Evolutionary conservation across 2,888 invertebrate species (phyloP).

Genomic region (Rhagonycha fulva): DNA sequence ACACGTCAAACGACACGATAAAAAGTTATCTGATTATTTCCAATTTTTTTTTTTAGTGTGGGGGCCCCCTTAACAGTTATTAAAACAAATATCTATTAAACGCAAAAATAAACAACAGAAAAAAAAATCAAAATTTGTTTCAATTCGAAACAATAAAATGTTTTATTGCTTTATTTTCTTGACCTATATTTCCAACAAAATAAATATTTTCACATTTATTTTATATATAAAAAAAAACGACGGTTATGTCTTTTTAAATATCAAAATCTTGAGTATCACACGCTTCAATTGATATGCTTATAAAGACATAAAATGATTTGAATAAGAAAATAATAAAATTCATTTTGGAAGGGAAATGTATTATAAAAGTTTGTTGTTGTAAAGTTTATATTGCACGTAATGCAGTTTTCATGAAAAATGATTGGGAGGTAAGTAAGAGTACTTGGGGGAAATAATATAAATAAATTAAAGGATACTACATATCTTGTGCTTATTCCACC

Average conservation of each 20-base stretch:
- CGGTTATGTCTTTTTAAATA: not conserved
- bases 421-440: not conserved
- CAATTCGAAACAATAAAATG: not conserved
- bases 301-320: not conserved
- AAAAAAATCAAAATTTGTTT: not conserved
- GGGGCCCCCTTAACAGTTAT: not conserved
- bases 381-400: not conserved
- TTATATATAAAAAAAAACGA: not conserved
- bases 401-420: not conserved
- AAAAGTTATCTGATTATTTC: not conserved
- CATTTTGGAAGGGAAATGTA: not conserved
- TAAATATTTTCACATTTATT: not conserved
- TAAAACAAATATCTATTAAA: no score
- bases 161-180: not conserved
- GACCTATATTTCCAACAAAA: not conserved
- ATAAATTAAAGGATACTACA: not conserved
- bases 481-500: not conserved
- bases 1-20: not conserved
- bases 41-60: not conserved
- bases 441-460: not conserved
- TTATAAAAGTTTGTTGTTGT: not conserved
- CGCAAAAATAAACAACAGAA: no score
- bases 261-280: not conserved
- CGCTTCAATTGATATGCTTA: not conserved
- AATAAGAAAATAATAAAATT: not conserved